These are phyloP conservation scores for Diarsia mendica DNA, from an alignment of 2,888 invertebrate species.

Conservation along the genomic window DNA sequence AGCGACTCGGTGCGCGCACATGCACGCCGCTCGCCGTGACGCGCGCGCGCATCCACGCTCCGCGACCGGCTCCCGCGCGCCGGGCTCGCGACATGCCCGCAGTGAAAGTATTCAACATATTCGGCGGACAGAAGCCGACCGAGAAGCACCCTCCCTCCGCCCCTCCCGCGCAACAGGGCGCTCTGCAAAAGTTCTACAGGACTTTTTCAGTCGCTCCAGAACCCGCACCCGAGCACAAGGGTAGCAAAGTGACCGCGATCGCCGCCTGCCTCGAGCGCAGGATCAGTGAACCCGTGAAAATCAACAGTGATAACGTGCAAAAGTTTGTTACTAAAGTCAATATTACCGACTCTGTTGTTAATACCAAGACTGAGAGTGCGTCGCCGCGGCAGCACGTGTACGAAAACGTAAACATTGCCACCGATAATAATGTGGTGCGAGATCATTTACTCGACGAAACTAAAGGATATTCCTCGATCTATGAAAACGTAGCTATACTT, in stretches of 20 bases:
- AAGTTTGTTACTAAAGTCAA: conserved; percentile 77
- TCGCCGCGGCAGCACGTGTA: conserved; percentile 81
- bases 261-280: conserved; percentile 87
- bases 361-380: conserved; percentile 73
- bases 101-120: conserved; percentile 90
- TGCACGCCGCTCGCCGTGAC: conserved; percentile 85
- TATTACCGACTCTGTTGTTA: conserved; percentile 78
- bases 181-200: conserved; percentile 89
- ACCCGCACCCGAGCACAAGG: conserved; percentile 82
- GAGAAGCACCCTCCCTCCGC: conserved; percentile 82
- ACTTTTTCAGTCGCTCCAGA: conserved; percentile 87
- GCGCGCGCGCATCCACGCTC: conserved; percentile 87
- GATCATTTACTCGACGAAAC: conserved; percentile 81
- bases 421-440: conserved; percentile 72
- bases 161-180: conserved; percentile 80
- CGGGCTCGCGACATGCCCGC: conserved; percentile 89
- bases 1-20: conserved; percentile 75
- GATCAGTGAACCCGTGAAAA: conserved; percentile 81
- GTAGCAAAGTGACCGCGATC: conserved; percentile 87
- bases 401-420: conserved; percentile 86
- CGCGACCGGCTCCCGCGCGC: conserved; percentile 83
- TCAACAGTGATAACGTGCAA: conserved; percentile 82
- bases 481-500: conserved; percentile 87
- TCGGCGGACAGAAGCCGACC: conserved; percentile 89
- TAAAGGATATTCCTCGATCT: conserved; percentile 87